A percentile compares a stretch with the other conserved stretches of the same genome.
phyloP scores from a whole-genome alignment of 2,113 vertebrate genomes.

The Natator depressus region DNA sequence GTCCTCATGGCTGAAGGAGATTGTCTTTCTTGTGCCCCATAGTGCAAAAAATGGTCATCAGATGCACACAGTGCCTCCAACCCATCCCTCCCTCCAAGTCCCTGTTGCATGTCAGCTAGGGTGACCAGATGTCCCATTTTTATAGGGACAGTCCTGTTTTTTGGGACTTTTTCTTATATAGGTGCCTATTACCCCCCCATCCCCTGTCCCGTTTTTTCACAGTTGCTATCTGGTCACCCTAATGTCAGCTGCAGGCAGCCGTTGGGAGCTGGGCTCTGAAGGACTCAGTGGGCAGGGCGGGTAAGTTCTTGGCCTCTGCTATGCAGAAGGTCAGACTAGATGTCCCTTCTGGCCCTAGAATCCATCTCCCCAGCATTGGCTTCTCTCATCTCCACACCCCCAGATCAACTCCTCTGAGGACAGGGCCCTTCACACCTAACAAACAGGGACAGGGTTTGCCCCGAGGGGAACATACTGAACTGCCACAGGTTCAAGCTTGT shows the following conservation, averaged over 20 bases:
- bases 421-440: rapidly evolving
- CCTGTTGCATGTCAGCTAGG: not conserved
- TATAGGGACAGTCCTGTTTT: no score
- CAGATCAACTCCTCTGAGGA: rapidly evolving
- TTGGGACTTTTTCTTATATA: no score
- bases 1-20: not conserved
- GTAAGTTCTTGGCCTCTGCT: not conserved
- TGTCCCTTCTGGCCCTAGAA: not conserved
- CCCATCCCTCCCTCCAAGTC: not conserved
- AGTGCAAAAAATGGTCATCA: not conserved
- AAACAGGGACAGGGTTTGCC: not conserved
- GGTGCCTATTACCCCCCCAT: no score
- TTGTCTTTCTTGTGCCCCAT: not conserved
- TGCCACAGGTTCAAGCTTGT: not conserved
- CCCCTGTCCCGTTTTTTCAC: no score
- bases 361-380: not conserved
- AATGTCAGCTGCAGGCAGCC: not conserved
- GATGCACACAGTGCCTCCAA: not conserved
- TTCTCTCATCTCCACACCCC: not conserved
- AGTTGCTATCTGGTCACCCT: no score
- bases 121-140: no score
- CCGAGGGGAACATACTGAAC: not conserved
- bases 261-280: not conserved
- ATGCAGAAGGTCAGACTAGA: rapidly evolving
- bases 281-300: rapidly evolving